Conservation (phyloP, 2,888 invertebrate genomes). For the Loripinus fragilis region DNA sequence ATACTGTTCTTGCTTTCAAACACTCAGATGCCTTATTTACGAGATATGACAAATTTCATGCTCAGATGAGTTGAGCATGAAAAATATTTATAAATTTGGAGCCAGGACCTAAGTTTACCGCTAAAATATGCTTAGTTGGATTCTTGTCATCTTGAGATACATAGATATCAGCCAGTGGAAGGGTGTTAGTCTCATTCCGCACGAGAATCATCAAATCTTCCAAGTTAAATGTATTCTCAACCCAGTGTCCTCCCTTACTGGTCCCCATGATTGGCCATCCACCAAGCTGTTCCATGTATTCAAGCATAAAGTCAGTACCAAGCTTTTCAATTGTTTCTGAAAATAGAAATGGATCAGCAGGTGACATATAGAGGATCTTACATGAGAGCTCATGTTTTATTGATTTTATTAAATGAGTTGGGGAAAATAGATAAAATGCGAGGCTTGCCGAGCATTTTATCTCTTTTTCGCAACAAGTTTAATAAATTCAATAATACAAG, state of each 20-base stretch:
- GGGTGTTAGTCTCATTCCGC: slow-evolving; percentile 87
- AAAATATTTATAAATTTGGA: too few relatives aligned
- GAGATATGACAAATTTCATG: too few relatives aligned
- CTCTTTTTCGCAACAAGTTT: too few relatives aligned
- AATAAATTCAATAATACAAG: too few relatives aligned
- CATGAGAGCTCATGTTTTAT: too few relatives aligned
- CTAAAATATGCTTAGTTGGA: slow-evolving; percentile 63
- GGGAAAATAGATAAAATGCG: too few relatives aligned
- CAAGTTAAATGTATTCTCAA: slow-evolving; percentile 84
- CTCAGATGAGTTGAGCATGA: too few relatives aligned
- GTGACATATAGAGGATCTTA: too few relatives aligned
- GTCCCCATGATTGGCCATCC: slow-evolving; percentile 92
- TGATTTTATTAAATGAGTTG: too few relatives aligned
- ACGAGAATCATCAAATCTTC: slow-evolving; percentile 60
- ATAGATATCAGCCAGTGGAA: slow-evolving; percentile 91
- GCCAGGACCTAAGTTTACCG: slow-evolving; percentile 65
- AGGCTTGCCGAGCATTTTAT: too few relatives aligned
- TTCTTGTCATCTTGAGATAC: slow-evolving; percentile 71
- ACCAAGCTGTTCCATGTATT: slow-evolving; percentile 87
- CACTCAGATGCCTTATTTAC: too few relatives aligned
- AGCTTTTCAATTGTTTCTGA: slow-evolving; percentile 89
- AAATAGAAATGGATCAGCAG: slow-evolving; percentile 53
- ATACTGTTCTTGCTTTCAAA: too few relatives aligned
- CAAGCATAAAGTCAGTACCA: slow-evolving; percentile 83
- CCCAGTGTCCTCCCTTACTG: slow-evolving; percentile 85